Evolutionary conservation across 2,888 invertebrate genomes (phyloP), one percentile per base, ranked within the genome.

Genomic region (Sarcophaga rosellei): DNA sequence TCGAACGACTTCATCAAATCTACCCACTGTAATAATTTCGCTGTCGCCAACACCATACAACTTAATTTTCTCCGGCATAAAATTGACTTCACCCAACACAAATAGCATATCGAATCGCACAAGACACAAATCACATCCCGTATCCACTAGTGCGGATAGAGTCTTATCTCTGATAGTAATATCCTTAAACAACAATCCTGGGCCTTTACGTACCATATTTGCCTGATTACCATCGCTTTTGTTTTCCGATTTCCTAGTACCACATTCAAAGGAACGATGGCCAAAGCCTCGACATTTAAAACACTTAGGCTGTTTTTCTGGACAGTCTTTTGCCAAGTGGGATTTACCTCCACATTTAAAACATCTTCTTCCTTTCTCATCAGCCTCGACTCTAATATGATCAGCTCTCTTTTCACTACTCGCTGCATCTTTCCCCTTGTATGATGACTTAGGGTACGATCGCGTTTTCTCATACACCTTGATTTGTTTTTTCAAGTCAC

Each of bases 391-490:
- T 17, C 20, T 72, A 25, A 25, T 25, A 4, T 3, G n/a, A 4
- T 25, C n/a, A 25, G 20, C 23, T n/a, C n/a, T 65, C 35, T 35
- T 65, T 4, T 2, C 47, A 4, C 2, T 70, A 1, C 2, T 5
- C 2, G 15, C 53, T 1, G 53, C 5, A 12, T 65, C 75, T 11
- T 63, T 65, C 5, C 53, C 65, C 20, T 53, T 63, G 20, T 75
- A 53, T 75, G 21, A 62, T 11, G 75, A 75, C 21, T 21, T 17
- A 6, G 75, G 25, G 4, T 15, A 4, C 15, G 8, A n/a, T 15
- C 63, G 45, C 5, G 47, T 63, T 21, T 79, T 79, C 21, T 79
- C 78, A 10, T 79, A 79, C 4, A 79, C 70, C 21, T 44, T 44
- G 5, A 79, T 57, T 10, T 72, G 63, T 17, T 44, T 79, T 11